These are phyloP conservation scores for Nannoperca obscura DNA, from an alignment of 2,797 vertebrate genomes.

Conservation along the genomic window DNA sequence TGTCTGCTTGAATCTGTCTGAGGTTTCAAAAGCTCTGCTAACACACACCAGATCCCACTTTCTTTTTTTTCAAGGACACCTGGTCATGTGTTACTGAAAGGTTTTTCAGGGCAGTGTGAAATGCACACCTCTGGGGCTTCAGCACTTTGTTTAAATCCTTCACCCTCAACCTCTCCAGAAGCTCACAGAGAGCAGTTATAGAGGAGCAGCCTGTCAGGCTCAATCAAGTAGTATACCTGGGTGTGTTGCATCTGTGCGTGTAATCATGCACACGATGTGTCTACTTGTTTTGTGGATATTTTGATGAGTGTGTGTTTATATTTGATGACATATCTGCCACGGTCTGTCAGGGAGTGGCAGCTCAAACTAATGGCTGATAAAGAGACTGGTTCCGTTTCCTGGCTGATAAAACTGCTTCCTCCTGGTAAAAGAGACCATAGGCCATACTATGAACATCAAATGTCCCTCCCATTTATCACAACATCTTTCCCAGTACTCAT, in stretches of 20 bases:
- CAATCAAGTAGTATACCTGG: constrained; percentile 26
- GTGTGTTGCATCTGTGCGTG: constrained; percentile 10
- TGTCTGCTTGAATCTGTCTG: constrained; percentile 20
- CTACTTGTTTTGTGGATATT: constrained; percentile 1
- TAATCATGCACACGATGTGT: constrained; percentile 2
- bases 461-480: constrained; percentile 42
- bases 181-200: constrained; percentile 44
- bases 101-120: constrained; percentile 48
- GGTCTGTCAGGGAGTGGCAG: constrained; percentile 53
- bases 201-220: constrained; percentile 46
- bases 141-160: constrained; percentile 57
- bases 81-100: constrained; percentile 62
- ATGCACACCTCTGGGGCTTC: constrained; percentile 57
- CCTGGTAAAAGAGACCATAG: constrained; percentile 25
- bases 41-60: constrained; percentile 65
- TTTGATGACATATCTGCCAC: constrained; percentile 38
- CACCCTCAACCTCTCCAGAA: constrained; percentile 41
- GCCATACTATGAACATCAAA: constrained; percentile 37
- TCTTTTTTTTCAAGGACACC: constrained; percentile 62
- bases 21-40: constrained; percentile 47
- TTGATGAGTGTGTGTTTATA: constrained; percentile 35
- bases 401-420: constrained; percentile 64
- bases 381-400: constrained; percentile 67
- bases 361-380: constrained; percentile 58
- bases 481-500: constrained; percentile 52